Base-by-base conservation (phyloP, 2,113 vertebrate species). In the Grammomys dolichurus region DNA sequence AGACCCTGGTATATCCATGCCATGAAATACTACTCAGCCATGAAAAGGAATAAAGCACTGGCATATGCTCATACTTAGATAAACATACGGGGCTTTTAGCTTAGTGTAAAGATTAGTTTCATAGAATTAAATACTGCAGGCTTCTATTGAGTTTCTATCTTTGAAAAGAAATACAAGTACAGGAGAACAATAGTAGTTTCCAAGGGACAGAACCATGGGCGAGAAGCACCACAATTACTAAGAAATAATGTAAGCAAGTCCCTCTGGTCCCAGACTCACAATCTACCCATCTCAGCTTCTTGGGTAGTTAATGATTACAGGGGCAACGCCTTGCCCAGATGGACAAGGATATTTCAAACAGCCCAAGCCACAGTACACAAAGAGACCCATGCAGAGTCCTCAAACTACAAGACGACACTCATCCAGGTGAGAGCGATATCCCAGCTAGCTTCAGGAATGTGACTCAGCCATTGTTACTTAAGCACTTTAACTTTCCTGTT, bases 261-360 rank as follows among this genome's bases (percentile, higher is more conserved):
- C 31, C 31, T 72, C 60, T 48, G 17, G 9, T 67, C 5, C 69
- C 19, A 69, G 46, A 69, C 63, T 87, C 43, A 69, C 19, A 4
- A 1, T 60, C 46, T 46, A 36, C 46, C 46, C 6, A 22, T 36
- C 28, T 67, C 26, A 48, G 63, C 1, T 1, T 87, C 63, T 11
- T 12, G 31, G 51, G 40, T 33, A 51, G 0, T 33, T 69, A 65
- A 28, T 11, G 31, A 24, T 87, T 48, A 86, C 4, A 22, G 63
- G 63, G 3, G 3, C 11, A 24, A 22, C 0, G 51, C 46, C 63
- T 33, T 36, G 63, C 17, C 84, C 19, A 12, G 43, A 28, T 13
- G 43, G 17, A 81, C 24, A 93, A 96, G 72, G 56, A 26, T 86
- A 65, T 80, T 96, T 91, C 92, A 73, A 97, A 93, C 73, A 84